Base-by-base conservation (phyloP, 2,888 invertebrate species). In the Himalopsyche anomala region DNA sequence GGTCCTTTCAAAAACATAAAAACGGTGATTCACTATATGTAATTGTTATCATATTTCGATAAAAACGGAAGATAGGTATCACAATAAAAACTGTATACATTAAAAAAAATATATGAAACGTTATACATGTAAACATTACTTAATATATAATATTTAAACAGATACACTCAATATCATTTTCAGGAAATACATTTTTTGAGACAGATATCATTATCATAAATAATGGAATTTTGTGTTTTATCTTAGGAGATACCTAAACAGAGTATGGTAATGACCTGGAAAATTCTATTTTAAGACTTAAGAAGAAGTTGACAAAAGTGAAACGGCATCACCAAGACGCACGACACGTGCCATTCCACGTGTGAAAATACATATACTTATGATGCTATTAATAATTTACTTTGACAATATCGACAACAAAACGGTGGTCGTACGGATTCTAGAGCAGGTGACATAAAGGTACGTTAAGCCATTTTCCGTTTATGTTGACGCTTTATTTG, bases 351-450 rank as follows among this genome's bases (percentile, higher is more conserved):
- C 5, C 38, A 38, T 36, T 2, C 36, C 74, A 74, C 28, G 36
- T 36, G 9, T 36, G 6, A 28, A n/a, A n/a, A n/a, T n/a, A 6
- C 69, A 69, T 19, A 69, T 69, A 74, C 36, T 12, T 74, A 74
- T 28, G 12, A 74, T 15, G 36, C 74, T 74, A 74, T 74, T 74
- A 38, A 36, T 74, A 74, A 74, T 36, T 36, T 38, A 12, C 28
- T 36, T 36, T 74, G 38, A 36, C 74, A 74, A 36, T 74, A 74
- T 74, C 15, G 74, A 74, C 74, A 36, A 74, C 28, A 74, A 36
- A 36, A 15, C 28, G 12, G 36, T 12, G 12, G 1, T 12, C 36
- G 12, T 36, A 74, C 12, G 15, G 12, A 38, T 74, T 15, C 74
- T 74, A 36, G 12, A 12, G 15, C 4, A 12, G 28, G 51, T 51